Percentiles rank a stretch among this genome's conserved stretches.
Evolutionary conservation across 2,888 invertebrate species (phyloP).

Genomic region (Priocnemis perturbator): DNA sequence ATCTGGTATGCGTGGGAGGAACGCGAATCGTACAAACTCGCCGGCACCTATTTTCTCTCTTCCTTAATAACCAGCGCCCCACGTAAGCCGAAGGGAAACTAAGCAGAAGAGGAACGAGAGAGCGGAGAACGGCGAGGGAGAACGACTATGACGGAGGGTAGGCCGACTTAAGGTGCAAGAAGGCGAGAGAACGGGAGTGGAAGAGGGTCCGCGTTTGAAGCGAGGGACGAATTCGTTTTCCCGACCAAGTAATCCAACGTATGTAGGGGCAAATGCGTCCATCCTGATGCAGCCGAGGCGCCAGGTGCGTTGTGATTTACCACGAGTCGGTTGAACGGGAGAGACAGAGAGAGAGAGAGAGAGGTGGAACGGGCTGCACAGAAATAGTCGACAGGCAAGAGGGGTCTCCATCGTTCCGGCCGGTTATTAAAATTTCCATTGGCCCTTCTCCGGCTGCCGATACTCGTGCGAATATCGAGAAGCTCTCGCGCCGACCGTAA

Average conservation of each 20-base stretch:
- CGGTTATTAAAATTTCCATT: constrained; percentile 54
- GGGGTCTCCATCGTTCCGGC: constrained; percentile 19
- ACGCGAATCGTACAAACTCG: neutral
- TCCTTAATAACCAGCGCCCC: too few species aligned
- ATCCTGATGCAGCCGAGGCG: constrained; percentile 34
- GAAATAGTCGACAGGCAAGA: constrained; percentile 9
- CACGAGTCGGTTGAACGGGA: constrained; percentile 18
- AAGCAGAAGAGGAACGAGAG: neutral
- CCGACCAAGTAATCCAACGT: constrained; percentile 46
- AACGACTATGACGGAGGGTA: constrained; percentile 11
- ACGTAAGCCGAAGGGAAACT: neutral
- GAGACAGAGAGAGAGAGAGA: neutral
- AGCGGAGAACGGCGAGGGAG: constrained; percentile 5
- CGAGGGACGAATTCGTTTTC: constrained; percentile 39
- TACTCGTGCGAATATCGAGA: constrained; percentile 4
- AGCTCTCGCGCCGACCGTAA: too few species aligned
- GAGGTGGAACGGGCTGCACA: too few species aligned
- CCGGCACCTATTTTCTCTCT: too few species aligned
- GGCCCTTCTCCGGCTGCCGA: constrained; percentile 6
- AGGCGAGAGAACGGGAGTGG: constrained; percentile 7
- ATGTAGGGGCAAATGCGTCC: constrained; percentile 42
- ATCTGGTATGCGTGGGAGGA: too few species aligned
- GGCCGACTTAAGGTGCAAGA: neutral
- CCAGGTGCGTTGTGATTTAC: constrained; percentile 57
- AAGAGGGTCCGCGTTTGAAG: constrained; percentile 1